Conservation (phyloP, 2,113 vertebrate species). For the Acrocephalus arundinaceus region DNA sequence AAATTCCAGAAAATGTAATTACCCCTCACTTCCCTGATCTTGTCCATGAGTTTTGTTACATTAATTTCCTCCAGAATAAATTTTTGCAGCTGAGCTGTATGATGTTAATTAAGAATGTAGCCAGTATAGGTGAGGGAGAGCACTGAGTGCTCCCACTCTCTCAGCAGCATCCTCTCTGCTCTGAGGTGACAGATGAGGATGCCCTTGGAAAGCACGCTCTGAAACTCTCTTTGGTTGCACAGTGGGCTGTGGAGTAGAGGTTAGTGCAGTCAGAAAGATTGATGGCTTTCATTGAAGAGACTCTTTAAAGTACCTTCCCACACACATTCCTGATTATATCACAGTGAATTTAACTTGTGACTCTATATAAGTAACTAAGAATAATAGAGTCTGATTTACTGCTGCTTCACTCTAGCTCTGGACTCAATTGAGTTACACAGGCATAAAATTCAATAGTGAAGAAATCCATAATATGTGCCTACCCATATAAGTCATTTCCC, state of each 20-base stretch:
- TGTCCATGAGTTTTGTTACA: background rate
- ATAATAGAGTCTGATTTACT: slow-evolving; percentile 45
- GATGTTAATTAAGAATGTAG: background rate
- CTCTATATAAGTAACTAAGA: slow-evolving; percentile 24
- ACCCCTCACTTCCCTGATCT: background rate
- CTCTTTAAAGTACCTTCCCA: slow-evolving; percentile 10
- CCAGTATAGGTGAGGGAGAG: background rate
- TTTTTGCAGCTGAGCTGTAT: background rate
- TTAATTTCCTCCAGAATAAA: background rate
- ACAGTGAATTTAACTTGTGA: slow-evolving; percentile 15
- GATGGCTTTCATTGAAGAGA: background rate
- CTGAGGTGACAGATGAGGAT: background rate
- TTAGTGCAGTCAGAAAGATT: background rate
- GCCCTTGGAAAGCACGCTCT: background rate
- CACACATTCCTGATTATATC: slow-evolving; percentile 1
- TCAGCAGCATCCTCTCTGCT: background rate
- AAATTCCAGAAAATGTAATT: background rate
- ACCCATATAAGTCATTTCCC: background rate
- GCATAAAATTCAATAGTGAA: slow-evolving; percentile 51
- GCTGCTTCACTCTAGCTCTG: slow-evolving; percentile 2
- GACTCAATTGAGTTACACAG: slow-evolving; percentile 43
- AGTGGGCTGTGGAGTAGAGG: background rate
- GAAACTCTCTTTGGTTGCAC: background rate
- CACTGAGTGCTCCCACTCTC: background rate
- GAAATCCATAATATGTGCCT: slow-evolving; percentile 27